phyloP scores from a whole-genome alignment of 2,797 vertebrate genomes.

The Delichon dasypus region DNA sequence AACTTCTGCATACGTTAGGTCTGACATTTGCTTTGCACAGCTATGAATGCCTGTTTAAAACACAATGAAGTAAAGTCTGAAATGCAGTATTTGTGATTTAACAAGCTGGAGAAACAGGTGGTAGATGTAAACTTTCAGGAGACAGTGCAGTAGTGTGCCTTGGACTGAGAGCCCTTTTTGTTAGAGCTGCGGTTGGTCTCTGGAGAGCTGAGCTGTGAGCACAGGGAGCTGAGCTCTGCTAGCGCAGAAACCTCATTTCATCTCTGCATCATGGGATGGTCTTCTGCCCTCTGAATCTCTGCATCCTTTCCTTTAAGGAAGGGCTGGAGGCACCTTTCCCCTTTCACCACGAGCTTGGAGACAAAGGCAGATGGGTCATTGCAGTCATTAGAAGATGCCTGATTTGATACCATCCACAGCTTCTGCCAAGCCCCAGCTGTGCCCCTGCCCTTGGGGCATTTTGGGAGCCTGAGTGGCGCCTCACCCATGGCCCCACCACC shows the following conservation, averaged over 20 bases:
- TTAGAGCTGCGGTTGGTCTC: not conserved
- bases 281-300: not conserved
- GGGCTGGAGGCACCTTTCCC: not conserved
- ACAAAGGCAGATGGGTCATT: not conserved
- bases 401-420: not conserved
- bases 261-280: not conserved
- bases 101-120: not conserved
- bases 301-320: not conserved
- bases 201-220: not conserved
- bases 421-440: not conserved
- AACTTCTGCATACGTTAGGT: not conserved
- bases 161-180: not conserved
- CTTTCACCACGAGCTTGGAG: not conserved
- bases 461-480: not conserved
- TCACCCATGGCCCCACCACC: not conserved
- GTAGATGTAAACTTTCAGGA: constrained; percentile 7
- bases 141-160: not conserved
- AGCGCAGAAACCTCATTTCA: not conserved
- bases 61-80: constrained; percentile 10
- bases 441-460: not conserved
- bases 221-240: not conserved
- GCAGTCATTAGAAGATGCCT: not conserved
- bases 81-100: not conserved
- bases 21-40: not conserved
- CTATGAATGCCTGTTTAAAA: not conserved